phyloP scores from a whole-genome alignment of 2,888 invertebrate species.

The Amphipyra tragopoginis region DNA sequence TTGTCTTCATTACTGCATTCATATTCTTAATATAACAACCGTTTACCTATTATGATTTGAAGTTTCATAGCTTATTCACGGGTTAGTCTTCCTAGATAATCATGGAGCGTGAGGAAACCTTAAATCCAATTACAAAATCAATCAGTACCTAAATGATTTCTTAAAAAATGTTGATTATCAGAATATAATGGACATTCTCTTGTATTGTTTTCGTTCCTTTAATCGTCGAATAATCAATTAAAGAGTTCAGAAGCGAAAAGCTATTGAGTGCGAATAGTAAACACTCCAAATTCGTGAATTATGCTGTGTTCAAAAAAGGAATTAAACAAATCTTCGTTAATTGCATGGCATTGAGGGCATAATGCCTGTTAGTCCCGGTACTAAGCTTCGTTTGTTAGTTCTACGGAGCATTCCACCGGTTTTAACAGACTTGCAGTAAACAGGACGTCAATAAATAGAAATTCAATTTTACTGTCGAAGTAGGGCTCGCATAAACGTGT shows the following conservation, averaged over 20 bases:
- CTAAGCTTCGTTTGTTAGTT: neutral
- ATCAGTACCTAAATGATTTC: too few relatives aligned
- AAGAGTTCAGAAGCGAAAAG: neutral
- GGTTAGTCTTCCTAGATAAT: too few relatives aligned
- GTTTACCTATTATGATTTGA: too few relatives aligned
- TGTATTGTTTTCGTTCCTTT: too few relatives aligned
- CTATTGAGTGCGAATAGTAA: neutral
- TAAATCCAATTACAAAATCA: too few relatives aligned
- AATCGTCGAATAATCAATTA: neutral
- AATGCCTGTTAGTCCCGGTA: neutral
- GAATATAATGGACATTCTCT: too few relatives aligned
- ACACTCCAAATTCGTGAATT: neutral
- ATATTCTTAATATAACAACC: too few relatives aligned
- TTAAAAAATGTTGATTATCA: too few relatives aligned
- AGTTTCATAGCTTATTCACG: too few relatives aligned
- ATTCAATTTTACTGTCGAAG: constrained; percentile 15
- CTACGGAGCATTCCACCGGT: constrained; percentile 11
- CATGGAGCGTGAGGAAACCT: too few relatives aligned
- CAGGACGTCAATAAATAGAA: constrained; percentile 12
- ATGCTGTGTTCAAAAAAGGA: neutral
- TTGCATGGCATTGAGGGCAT: constrained; percentile 2
- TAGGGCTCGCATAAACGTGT: constrained; percentile 46
- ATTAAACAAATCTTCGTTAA: neutral
- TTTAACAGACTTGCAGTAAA: constrained; percentile 11
- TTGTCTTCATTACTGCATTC: too few relatives aligned